Evolutionary conservation across 2,113 vertebrate genomes (phyloP).

Genomic region (Pipra filicauda): DNA sequence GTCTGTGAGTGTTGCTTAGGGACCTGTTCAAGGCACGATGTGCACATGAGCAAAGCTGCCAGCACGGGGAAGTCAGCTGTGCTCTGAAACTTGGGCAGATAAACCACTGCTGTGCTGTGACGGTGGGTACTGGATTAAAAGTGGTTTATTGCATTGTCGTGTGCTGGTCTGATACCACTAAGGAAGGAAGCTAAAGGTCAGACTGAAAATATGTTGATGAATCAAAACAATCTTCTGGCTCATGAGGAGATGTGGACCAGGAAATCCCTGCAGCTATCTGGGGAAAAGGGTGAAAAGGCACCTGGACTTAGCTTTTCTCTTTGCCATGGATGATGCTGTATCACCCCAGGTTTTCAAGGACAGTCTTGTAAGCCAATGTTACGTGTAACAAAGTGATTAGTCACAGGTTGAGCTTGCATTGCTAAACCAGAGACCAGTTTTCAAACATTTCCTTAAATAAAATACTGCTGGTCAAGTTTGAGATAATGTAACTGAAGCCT

Average conservation of each 20-base stretch:
- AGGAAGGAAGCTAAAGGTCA: not conserved
- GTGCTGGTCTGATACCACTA: not conserved
- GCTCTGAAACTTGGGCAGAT: not conserved
- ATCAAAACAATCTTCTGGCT: not conserved
- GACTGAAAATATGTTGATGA: not conserved
- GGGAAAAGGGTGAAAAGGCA: rapidly evolving
- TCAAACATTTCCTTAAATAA: not conserved
- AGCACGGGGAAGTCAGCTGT: not conserved
- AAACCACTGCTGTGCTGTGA: not conserved
- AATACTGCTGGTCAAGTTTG: not conserved
- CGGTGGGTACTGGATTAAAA: not conserved
- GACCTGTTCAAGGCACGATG: not conserved
- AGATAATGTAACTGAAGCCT: not conserved
- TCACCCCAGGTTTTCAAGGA: not conserved
- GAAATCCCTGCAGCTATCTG: not conserved
- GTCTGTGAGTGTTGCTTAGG: not conserved
- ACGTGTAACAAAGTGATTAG: not conserved
- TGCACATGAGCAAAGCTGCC: not conserved
- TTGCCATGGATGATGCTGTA: not conserved
- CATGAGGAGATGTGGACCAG: not conserved
- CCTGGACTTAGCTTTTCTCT: not conserved
- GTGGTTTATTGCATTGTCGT: not conserved
- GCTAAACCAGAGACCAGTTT: not conserved
- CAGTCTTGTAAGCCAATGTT: not conserved
- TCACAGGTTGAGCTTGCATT: not conserved